A percentile compares a stretch with the other conserved stretches of the same genome.
phyloP scores from a whole-genome alignment of 2,113 vertebrate genomes.

The Monarcha castaneiventris region DNA sequence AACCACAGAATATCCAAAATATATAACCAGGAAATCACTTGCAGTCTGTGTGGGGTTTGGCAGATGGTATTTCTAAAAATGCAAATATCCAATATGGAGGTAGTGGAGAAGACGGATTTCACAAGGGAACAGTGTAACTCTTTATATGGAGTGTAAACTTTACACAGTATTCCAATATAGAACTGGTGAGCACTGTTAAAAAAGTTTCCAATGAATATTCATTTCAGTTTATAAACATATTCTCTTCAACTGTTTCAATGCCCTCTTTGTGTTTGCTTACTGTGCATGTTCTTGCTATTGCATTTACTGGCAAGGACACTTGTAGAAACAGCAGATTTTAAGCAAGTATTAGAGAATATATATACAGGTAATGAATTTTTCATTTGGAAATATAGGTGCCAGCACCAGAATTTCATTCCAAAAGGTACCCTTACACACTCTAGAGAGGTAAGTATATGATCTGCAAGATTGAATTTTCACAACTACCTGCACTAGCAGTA shows the following conservation, averaged over 20 bases:
- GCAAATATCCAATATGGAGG: constrained; percentile 69
- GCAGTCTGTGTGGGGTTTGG: constrained; percentile 63
- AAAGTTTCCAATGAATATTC: constrained; percentile 69
- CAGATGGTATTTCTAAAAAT: constrained; percentile 70
- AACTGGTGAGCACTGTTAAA: constrained; percentile 67
- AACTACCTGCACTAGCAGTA: not conserved
- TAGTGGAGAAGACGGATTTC: constrained; percentile 57
- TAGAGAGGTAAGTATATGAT: not conserved
- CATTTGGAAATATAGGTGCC: not conserved
- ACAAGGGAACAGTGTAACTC: constrained; percentile 64
- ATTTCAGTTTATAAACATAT: constrained; percentile 68
- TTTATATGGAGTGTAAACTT: constrained; percentile 69
- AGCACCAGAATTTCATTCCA: not conserved
- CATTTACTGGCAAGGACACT: constrained; percentile 19
- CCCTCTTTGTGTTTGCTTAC: constrained; percentile 68
- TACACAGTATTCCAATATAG: constrained; percentile 66
- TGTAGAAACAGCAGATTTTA: constrained; percentile 51
- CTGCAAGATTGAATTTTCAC: not conserved
- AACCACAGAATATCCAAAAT: constrained; percentile 69
- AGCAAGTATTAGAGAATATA: constrained; percentile 42
- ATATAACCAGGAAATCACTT: constrained; percentile 70
- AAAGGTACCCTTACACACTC: not conserved
- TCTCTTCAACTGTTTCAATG: constrained; percentile 67
- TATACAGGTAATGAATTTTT: constrained; percentile 3
- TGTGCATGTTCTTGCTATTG: constrained; percentile 62